Percentiles rank a stretch among this genome's conserved stretches.
Conservation (phyloP, 1,140 invertebrate genomes). For the Choristoneura fumiferana region DNA sequence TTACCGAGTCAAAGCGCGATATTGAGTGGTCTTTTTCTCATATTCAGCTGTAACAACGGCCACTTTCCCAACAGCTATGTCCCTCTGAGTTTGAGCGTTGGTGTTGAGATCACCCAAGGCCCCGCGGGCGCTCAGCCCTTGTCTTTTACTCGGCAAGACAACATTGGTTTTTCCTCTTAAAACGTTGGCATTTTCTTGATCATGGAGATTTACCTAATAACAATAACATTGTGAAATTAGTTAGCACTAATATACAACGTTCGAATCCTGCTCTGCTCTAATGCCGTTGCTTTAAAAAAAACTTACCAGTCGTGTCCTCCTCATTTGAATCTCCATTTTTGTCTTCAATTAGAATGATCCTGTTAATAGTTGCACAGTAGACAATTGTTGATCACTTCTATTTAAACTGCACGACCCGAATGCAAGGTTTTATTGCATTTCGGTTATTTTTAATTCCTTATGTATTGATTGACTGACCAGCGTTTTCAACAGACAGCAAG, state of each 20-base stretch:
- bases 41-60: constrained; percentile 46
- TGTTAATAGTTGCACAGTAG: too few relatives aligned
- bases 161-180: constrained; percentile 48
- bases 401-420: too few relatives aligned
- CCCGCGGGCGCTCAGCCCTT: constrained; percentile 51
- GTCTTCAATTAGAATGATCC: background rate
- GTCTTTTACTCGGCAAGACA: constrained; percentile 45
- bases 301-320: constrained; percentile 53
- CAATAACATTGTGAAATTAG: background rate
- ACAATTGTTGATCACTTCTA: too few relatives aligned
- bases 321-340: constrained; percentile 53
- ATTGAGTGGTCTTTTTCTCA: constrained; percentile 53
- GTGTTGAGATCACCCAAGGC: constrained; percentile 60
- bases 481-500: background rate
- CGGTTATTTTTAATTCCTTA: too few relatives aligned
- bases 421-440: too few relatives aligned
- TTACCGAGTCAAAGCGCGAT: constrained; percentile 32
- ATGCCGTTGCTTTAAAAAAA: too few relatives aligned
- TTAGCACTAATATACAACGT: too few relatives aligned
- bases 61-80: constrained; percentile 47
- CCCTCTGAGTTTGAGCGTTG: constrained; percentile 52
- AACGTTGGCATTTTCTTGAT: constrained; percentile 59
- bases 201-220: constrained; percentile 45
- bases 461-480: too few relatives aligned
- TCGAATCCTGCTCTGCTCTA: too few relatives aligned